Base-by-base conservation (phyloP, 2,888 invertebrate genomes). In the Torymus tubicola region DNA sequence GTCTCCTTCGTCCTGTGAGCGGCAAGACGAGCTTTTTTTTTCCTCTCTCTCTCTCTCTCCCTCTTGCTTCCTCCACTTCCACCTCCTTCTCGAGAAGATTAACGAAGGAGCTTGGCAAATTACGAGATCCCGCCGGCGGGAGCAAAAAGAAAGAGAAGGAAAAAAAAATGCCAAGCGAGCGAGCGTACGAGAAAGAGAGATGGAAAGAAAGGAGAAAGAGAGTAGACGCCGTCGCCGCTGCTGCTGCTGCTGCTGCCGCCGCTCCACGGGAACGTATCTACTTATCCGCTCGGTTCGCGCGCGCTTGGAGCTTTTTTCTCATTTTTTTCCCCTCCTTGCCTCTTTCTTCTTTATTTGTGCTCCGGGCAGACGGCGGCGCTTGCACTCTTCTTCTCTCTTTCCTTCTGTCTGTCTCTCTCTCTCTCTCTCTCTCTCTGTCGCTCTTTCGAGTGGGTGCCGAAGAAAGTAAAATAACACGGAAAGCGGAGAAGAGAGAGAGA, bases 81-180 rank as follows among this genome's bases (percentile, higher is more conserved):
- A 21, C 31, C 58, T 61, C 24, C 65, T 58, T 52, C 76, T 71
- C 55, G 75, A 75, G 82, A 78, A 82, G 82, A 78, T 80, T 82
- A 82, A 82, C 82, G 75, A 82, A 82, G 82, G 80, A 82, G 82
- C 82, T 82, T 82, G 82, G 82, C 82, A 82, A 82, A 80, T 82
- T 82, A 82, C 80, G 82, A 78, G 77, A 81, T 81, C 75, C 71
- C 79, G 68, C 50, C 60, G 65, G 52, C 71, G 72, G 76, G 55
- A 72, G 72, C 68, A 72, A 31, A 31, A 31, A 68, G 70, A 76
- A 68, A 68, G 71, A 77, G 14, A 53, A n/a, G n/a, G 50, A 10
- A 61, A 63, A 76, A 68, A 70, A 81, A 71, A 55, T 21, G n/a
- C 50, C 18, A 24, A 78, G 16, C 14, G n/a, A 24, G 64, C 21